phyloP scores from a whole-genome alignment of 2,797 vertebrate genomes.

The Sparus aurata region DNA sequence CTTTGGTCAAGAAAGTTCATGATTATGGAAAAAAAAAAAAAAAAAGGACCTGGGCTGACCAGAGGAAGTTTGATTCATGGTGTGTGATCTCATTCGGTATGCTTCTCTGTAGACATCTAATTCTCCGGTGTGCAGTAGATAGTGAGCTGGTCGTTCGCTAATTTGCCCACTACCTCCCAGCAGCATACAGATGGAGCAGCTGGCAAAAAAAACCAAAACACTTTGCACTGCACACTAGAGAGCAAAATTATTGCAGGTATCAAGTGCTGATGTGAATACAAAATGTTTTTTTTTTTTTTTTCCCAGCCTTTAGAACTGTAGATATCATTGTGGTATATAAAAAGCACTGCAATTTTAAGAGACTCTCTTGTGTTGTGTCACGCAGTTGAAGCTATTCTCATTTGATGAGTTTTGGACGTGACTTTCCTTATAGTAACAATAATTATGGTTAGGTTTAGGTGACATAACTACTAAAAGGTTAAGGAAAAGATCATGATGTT shows the following conservation, averaged over 20 bases:
- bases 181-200: slow-evolving; percentile 15
- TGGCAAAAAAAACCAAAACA: neutral
- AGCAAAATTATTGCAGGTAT: neutral
- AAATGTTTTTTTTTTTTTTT: neutral
- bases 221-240: neutral
- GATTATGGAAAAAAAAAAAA: neutral
- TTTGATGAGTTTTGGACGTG: too few species aligned
- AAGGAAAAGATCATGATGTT: too few species aligned
- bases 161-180: slow-evolving; percentile 12
- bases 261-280: slow-evolving; percentile 2
- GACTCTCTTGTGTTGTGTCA: too few species aligned
- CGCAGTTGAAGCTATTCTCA: too few species aligned
- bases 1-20: slow-evolving; percentile 39
- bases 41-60: slow-evolving; percentile 16
- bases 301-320: slow-evolving; percentile 8
- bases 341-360: too few species aligned
- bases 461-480: too few species aligned
- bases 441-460: too few species aligned
- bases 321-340: too few species aligned
- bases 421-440: too few species aligned
- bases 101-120: slow-evolving; percentile 1
- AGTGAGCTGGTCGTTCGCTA: slow-evolving; percentile 2
- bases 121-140: neutral
- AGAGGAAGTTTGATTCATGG: slow-evolving; percentile 39
- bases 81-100: slow-evolving; percentile 48